Conservation (phyloP, 2,888 invertebrate species). For the Onthophagus sagittarius region DNA sequence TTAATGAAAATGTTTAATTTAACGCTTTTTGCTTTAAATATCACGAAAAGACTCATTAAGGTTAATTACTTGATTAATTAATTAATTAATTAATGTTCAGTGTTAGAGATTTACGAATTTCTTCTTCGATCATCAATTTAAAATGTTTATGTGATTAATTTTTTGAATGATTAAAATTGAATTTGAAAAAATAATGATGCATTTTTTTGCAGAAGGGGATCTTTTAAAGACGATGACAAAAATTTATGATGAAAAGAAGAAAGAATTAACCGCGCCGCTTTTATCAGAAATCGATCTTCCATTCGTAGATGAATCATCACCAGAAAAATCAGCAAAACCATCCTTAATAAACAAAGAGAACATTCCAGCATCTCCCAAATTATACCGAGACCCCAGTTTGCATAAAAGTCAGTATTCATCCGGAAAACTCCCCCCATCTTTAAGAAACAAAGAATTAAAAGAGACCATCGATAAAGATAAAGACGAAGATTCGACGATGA, state of each 20-base stretch:
- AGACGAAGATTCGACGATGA: constrained; percentile 45
- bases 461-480: constrained; percentile 46
- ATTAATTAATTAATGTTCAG: too few species aligned
- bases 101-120: too few species aligned
- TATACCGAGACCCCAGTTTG: constrained; percentile 53
- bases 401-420: constrained; percentile 46
- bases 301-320: constrained; percentile 63
- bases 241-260: constrained; percentile 80
- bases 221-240: constrained; percentile 79
- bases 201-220: constrained; percentile 68
- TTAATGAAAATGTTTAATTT: too few species aligned
- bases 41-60: too few species aligned
- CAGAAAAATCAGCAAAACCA: constrained; percentile 49
- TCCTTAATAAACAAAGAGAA: constrained; percentile 41
- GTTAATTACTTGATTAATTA: too few species aligned
- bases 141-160: too few species aligned
- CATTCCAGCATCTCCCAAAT: constrained; percentile 40
- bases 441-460: constrained; percentile 30
- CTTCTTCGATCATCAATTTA: too few species aligned
- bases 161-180: too few species aligned
- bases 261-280: constrained; percentile 56
- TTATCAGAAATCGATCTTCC: constrained; percentile 61
- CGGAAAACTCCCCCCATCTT: constrained; percentile 24
- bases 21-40: too few species aligned
- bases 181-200: not conserved